A percentile compares a stretch with the other conserved stretches of the same genome.
Conservation (phyloP, 2,888 invertebrate species). For the Callinectes sapidus region DNA sequence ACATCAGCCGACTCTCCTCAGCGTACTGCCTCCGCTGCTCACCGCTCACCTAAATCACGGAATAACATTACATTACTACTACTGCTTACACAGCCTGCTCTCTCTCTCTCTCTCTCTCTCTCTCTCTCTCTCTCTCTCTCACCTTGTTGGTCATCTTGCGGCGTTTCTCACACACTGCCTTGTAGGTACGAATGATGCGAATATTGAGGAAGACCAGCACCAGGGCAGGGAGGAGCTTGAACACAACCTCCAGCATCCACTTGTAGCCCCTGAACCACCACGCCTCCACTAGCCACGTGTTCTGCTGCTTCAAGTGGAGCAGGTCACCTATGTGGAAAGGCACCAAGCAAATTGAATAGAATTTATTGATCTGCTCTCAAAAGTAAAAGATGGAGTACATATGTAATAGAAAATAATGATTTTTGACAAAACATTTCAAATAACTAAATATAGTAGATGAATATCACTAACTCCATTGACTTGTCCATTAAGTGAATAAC, state of each 20-base stretch:
- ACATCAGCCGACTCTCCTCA: constrained; percentile 82
- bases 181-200: constrained; percentile 82
- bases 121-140: not conserved
- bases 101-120: too few relatives aligned
- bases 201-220: constrained; percentile 82
- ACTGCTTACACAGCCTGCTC: not conserved
- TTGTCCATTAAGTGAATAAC: too few relatives aligned
- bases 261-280: constrained; percentile 81
- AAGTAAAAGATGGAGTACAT: too few relatives aligned
- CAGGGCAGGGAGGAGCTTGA: constrained; percentile 83
- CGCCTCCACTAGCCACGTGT: constrained; percentile 78
- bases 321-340: constrained; percentile 76
- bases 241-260: constrained; percentile 81
- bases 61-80: not conserved
- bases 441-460: too few relatives aligned
- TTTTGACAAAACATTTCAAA: too few relatives aligned
- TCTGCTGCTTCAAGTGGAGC: constrained; percentile 80
- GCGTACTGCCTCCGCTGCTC: constrained; percentile 83
- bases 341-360: too few relatives aligned
- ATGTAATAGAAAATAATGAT: too few relatives aligned
- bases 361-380: too few relatives aligned
- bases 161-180: constrained; percentile 81
- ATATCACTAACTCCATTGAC: too few relatives aligned
- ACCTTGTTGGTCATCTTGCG: constrained; percentile 80
- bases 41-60: constrained; percentile 76